Evolutionary conservation across 2,888 invertebrate species (phyloP).

Genomic region (Pyrocoelia pectoralis): DNA sequence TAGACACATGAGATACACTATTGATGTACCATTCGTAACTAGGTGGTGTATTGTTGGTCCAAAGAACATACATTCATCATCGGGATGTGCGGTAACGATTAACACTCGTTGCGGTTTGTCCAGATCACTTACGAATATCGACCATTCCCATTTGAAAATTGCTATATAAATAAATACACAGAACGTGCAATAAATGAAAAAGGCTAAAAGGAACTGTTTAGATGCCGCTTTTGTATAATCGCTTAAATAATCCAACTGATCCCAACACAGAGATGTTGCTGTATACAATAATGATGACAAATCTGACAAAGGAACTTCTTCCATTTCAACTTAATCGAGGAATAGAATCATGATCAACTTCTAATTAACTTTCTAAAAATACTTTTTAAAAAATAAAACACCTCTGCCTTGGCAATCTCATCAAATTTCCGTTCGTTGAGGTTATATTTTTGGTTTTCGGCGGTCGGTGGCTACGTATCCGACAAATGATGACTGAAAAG

Average conservation of each 20-base stretch:
- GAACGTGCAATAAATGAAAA: conserved; percentile 64
- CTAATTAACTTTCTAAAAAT: too few species aligned
- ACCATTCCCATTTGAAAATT: conserved; percentile 58
- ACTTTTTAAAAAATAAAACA: too few species aligned
- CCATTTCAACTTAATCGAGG: too few species aligned
- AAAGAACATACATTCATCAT: conserved; percentile 99
- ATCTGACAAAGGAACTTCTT: neutral
- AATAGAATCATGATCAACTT: too few species aligned
- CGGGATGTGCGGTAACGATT: conserved; percentile 93
- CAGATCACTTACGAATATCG: conserved; percentile 63
- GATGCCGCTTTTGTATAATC: conserved; percentile 63
- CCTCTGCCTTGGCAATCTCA: too few species aligned
- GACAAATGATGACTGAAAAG: too few species aligned
- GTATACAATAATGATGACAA: neutral
- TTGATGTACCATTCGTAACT: conserved; percentile 67
- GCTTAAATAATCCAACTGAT: neutral
- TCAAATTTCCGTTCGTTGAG: too few species aligned
- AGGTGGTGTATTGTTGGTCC: conserved; percentile 85
- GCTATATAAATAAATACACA: conserved; percentile 60
- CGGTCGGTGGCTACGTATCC: too few species aligned
- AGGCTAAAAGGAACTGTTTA: conserved; percentile 64
- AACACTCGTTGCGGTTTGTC: conserved; percentile 70
- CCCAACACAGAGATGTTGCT: neutral
- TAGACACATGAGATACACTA: conserved; percentile 84
- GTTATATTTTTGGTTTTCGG: too few species aligned